phyloP scores from a whole-genome alignment of 2,113 vertebrate species.

The Actenoides hombroni region DNA sequence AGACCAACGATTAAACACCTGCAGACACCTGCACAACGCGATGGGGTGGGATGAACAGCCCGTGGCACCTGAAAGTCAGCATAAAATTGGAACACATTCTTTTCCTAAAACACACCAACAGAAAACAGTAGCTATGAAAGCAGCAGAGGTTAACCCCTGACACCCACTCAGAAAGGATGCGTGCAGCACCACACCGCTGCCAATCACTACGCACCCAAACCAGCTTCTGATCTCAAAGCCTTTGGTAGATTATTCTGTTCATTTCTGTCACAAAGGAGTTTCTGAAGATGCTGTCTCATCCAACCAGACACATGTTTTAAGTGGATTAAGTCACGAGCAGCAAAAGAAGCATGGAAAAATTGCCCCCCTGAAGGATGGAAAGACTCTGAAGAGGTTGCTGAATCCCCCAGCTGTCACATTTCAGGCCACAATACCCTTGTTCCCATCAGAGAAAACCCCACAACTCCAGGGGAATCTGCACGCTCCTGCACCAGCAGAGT shows the following conservation, averaged over 20 bases:
- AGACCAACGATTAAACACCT: not conserved
- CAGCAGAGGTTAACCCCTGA: not conserved
- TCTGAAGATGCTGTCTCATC: not conserved
- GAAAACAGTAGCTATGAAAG: not conserved
- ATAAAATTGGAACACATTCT: not conserved
- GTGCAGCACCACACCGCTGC: not conserved
- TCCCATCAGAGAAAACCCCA: not conserved
- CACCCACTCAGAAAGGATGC: not conserved
- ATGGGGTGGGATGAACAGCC: not conserved
- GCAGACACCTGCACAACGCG: not conserved
- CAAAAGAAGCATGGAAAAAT: not conserved
- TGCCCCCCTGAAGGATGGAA: not conserved
- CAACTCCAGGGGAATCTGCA: not conserved
- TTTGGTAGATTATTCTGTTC: not conserved
- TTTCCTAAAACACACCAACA: not conserved
- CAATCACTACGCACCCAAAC: not conserved
- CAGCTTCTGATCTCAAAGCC: not conserved
- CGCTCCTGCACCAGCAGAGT: not conserved
- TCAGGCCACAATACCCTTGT: not conserved
- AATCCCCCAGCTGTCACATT: not conserved
- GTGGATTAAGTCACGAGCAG: not conserved
- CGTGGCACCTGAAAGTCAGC: not conserved
- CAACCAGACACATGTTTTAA: not conserved
- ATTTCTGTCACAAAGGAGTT: not conserved
- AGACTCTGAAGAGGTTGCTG: not conserved